phyloP scores from a whole-genome alignment of 2,888 invertebrate genomes.

The Atethmia centrago region DNA sequence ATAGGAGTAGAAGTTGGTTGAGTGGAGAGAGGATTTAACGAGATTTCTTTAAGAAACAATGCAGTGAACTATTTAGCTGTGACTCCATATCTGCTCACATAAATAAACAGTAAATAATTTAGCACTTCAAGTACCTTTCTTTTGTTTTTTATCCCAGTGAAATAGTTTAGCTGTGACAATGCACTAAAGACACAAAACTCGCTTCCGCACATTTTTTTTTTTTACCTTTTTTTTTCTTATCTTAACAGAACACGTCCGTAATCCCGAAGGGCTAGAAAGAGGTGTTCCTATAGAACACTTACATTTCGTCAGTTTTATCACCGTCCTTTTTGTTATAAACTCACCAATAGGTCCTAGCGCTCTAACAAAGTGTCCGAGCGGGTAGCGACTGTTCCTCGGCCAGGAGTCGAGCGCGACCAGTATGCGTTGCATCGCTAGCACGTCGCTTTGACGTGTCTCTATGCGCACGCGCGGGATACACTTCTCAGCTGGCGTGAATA shows the following conservation, averaged over 20 bases:
- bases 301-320: background rate
- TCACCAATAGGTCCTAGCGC: slow-evolving; percentile 95
- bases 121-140: background rate
- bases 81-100: too few relatives aligned
- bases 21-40: too few relatives aligned
- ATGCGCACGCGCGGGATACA: slow-evolving; percentile 98
- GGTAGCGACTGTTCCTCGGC: slow-evolving; percentile 98
- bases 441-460: slow-evolving; percentile 97
- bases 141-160: background rate
- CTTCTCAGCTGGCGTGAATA: slow-evolving; percentile 98
- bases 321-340: slow-evolving; percentile 23
- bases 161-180: background rate
- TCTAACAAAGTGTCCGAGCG: slow-evolving; percentile 98
- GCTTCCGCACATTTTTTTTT: too few relatives aligned
- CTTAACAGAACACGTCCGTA: too few relatives aligned
- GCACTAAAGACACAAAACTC: background rate
- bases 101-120: too few relatives aligned
- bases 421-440: slow-evolving; percentile 95
- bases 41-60: too few relatives aligned
- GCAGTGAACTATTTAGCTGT: too few relatives aligned
- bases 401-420: slow-evolving; percentile 99
- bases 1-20: too few relatives aligned
- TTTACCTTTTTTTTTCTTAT: too few relatives aligned
- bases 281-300: too few relatives aligned
- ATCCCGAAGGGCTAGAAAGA: too few relatives aligned